These are phyloP conservation scores for Anguilla anguilla DNA, from an alignment of 2,797 vertebrate species.

Conservation along the genomic window DNA sequence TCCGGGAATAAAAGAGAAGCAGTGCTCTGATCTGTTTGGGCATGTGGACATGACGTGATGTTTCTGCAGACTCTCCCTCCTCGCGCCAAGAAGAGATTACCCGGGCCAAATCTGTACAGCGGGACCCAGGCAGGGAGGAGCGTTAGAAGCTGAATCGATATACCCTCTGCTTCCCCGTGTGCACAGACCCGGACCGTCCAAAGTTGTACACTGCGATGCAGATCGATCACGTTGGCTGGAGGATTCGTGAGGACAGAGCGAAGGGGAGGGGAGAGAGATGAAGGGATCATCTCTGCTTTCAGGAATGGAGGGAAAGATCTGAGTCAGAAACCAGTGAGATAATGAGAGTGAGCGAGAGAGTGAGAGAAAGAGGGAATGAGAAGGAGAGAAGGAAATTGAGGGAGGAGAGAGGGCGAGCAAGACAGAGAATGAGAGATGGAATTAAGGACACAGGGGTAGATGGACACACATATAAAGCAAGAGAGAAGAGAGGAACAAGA, in stretches of 20 bases:
- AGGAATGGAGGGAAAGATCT: neutral
- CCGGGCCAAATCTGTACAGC: neutral
- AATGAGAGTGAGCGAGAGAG: neutral
- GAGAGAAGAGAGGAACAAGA: constrained; percentile 28
- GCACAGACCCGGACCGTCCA: neutral
- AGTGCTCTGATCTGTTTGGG: neutral
- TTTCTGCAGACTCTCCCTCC: neutral
- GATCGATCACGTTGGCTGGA: neutral
- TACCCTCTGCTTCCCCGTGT: neutral
- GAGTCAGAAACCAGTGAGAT: neutral
- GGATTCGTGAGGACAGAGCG: neutral
- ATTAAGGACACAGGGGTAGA: neutral
- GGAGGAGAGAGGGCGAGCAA: constrained; percentile 34
- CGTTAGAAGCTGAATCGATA: neutral
- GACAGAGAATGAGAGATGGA: neutral
- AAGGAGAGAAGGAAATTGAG: neutral
- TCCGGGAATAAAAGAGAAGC: neutral
- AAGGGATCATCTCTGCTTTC: neutral
- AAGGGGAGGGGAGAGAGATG: neutral
- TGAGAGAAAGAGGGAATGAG: neutral
- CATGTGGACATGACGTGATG: neutral
- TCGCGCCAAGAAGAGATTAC: neutral
- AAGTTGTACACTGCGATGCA: neutral
- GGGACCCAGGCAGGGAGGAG: neutral
- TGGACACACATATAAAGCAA: constrained; percentile 26